Evolutionary conservation across 2,113 vertebrate species (phyloP), one percentile per base, ranked within the genome.

Genomic region (Nyctibius bracteatus): DNA sequence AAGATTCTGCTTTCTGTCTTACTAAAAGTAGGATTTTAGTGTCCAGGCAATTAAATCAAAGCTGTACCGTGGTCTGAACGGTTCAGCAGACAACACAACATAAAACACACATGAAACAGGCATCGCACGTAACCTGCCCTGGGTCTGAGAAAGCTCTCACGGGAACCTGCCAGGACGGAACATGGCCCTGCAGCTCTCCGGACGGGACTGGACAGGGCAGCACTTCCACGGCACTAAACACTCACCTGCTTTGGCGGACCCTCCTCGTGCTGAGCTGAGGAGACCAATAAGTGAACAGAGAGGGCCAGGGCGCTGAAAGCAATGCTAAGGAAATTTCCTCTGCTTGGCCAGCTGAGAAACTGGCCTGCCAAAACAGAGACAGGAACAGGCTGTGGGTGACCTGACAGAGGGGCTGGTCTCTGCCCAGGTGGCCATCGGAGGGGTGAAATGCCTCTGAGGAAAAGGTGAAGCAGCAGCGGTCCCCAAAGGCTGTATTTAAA

Each of bases 361-460:
- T 3, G 30, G 72, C 21, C 44, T 57, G 39, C 30, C 55, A 23
- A 35, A 77, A 37, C 9, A 44, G 61, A 68, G 18, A 25, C 1
- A 31, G 12, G 7, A 82, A 46, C 4, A 25, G n/a, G 28, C 35
- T 65, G 27, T 4, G 8, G 58, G 30, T 20, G 86, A 30, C 25
- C 25, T 20, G n/a, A 39, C 2, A 3, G 46, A 73, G 41, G 13
- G 39, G 9, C 3, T 0, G 2, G 24, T 4, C 49, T 37, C 70
- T 73, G 75, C n/a, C 27, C 0, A 0, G 73, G 5, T 0, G 0
- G 73, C 68, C 1, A 0, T 3, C 3, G 2, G 9, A 79, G 31
- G 31, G 24, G 33, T 2, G 1, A 83, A 72, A 71, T 13, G 6
- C 30, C 37, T 71, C 79, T 25, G 23, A 77, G 44, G 47, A 59